Base-by-base conservation (phyloP, 2,888 invertebrate species). In the Leuctra nigra region DNA sequence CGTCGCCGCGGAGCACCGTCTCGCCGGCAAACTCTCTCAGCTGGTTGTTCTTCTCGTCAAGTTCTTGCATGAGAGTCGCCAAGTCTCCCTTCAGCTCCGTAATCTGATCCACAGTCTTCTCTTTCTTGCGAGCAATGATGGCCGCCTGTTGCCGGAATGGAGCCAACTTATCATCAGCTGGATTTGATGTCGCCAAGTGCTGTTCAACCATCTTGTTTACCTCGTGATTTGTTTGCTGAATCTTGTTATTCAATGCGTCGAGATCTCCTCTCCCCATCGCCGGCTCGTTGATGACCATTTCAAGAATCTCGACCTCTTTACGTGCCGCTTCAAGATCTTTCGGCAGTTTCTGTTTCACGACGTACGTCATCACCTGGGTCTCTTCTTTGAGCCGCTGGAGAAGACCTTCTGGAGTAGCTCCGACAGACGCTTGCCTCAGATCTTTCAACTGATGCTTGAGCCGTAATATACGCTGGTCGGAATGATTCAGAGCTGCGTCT, bases 91-190 rank as follows among this genome's bases (percentile, higher is more conserved):
- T 78, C 0, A 84, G 70, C 58, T 87, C 84, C 61, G 83, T 80
- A 23, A 90, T 77, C 57, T 80, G 77, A 61, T 84, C 82, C 0
- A 87, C 86, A 35, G 85, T 81, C 14, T 79, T 77, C 61, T 87
- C 86, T 68, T 92, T 92, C 68, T 90, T 90, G 57, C 89, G 81
- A 11, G 83, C 78, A 47, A 91, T 86, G 22, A 87, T 84, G 0
- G 83, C 79, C 0, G 89, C 89, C 73, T 93, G 92, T 67, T 93
- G 91, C 29, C 91, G 78, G 68, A 91, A 92, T 41, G 91, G 84
- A 1, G 86, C 84, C 61, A 91, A 73, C 68, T 90, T 88, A 69
- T 91, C 90, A 61, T 80, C 79, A 39, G 72, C 70, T 1, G 81
- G 81, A 58, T 83, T 82, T 0, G 80, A 76, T 29, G 77, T 76